Base-by-base conservation (phyloP, 2,888 invertebrate genomes). In the Troglohyphantes excavatus region DNA sequence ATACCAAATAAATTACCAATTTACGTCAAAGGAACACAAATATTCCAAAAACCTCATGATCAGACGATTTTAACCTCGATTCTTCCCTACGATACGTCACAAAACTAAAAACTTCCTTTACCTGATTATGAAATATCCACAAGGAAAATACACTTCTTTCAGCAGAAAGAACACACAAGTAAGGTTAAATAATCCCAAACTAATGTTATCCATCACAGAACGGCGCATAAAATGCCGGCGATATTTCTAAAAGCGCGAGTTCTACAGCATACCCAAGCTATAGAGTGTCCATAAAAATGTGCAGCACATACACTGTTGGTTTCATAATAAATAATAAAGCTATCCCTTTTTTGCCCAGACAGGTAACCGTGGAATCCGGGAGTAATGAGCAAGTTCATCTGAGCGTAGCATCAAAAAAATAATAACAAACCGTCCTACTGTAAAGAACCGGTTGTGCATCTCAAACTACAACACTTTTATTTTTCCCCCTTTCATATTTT, bases 351-450 rank as follows among this genome's bases (percentile, higher is more conserved):
- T 65, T 46, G 43, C 23, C 65, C 39, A 84, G 84, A 75, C 75
- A 84, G 75, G 84, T 84, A 84, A 76, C 76, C 13, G 68, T 26
- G 67, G 85, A 85, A 85, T 85, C 85, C 76, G 75, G 61, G 76
- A 68, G 68, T 76, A 78, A 76, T 85, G 85, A 78, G 85, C 76
- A 85, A 85, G 76, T 76, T 68, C 76, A 76, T 46, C 85, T 78
- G 76, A 85, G 76, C 85, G 85, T 85, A 61, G 85, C 85, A 11
- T 19, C 72, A 83, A 63, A 29, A 63, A 46, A 73, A 82, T n/a
- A 59, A 61, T 73, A 63, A 65, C 43, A 53, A 53, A 53, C 53
- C 53, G 53, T 53, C 53, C 53, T 53, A 53, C 26, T 53, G 72
- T 72, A 72, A 67, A 65, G 65, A 84, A 84, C 84, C 84, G 84